Conservation (phyloP, 2,888 invertebrate species). For the Agrochola lychnidis region DNA sequence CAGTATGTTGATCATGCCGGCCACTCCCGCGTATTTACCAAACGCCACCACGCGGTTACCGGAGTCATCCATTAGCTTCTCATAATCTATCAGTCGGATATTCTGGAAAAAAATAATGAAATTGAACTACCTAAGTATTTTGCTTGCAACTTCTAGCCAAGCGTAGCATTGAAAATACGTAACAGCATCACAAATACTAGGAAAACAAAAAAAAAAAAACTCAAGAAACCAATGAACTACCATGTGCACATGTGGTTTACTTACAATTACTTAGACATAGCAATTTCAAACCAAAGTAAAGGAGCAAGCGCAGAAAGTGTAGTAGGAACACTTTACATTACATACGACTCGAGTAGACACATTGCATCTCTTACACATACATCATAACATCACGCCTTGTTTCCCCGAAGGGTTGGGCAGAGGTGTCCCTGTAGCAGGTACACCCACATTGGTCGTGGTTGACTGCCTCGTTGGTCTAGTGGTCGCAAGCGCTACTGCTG, state of each 20-base stretch:
- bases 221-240: neutral
- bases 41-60: constrained; percentile 99
- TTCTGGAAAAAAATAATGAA: constrained; percentile 89
- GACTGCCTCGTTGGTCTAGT: no score
- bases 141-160: neutral
- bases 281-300: neutral
- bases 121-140: neutral
- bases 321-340: neutral
- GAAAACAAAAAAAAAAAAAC: neutral
- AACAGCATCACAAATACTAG: neutral
- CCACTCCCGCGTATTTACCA: constrained; percentile 99
- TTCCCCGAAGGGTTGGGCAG: no score
- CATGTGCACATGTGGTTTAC: neutral
- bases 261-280: neutral
- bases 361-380: constrained; percentile 76
- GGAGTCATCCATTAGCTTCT: constrained; percentile 97
- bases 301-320: neutral
- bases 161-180: neutral
- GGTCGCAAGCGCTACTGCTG: no score
- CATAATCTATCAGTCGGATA: constrained; percentile 99
- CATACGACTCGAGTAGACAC: neutral
- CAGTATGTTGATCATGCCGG: constrained; percentile 99
- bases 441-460: no score
- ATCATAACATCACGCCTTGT: no score
- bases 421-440: no score